These are phyloP conservation scores for Aphidius colemani DNA, from an alignment of 2,888 invertebrate species.

Conservation along the genomic window DNA sequence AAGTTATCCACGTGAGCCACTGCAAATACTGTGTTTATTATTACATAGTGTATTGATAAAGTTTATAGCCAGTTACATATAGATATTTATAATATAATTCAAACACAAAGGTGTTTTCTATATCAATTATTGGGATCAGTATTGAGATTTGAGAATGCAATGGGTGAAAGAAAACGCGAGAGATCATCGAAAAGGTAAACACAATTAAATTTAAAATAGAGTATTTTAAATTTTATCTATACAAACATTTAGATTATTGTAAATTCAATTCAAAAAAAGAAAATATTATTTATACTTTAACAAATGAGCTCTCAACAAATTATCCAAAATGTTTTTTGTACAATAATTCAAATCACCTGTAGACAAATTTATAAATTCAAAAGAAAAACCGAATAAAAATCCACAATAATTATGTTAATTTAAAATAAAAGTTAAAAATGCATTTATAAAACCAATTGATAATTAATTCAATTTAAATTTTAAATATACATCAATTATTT, in stretches of 20 bases:
- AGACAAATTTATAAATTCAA: too few species aligned
- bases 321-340: too few species aligned
- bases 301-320: too few species aligned
- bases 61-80: background rate
- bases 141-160: constrained; percentile 48
- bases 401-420: too few species aligned
- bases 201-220: background rate
- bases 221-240: background rate
- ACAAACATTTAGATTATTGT: background rate
- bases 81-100: background rate
- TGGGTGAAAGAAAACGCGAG: constrained; percentile 55
- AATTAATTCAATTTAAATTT: too few species aligned
- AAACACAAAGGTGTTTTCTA: constrained; percentile 13
- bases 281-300: background rate
- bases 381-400: too few species aligned
- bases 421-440: too few species aligned
- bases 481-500: too few species aligned
- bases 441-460: too few species aligned
- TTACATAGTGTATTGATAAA: background rate
- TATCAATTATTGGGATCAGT: constrained; percentile 22
- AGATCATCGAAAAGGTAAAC: constrained; percentile 53
- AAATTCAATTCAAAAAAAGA: background rate
- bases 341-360: too few species aligned
- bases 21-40: constrained; percentile 14
- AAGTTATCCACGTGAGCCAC: constrained; percentile 38